phyloP scores from a whole-genome alignment of 1,140 invertebrate genomes.

The Lordiphosa mommai region DNA sequence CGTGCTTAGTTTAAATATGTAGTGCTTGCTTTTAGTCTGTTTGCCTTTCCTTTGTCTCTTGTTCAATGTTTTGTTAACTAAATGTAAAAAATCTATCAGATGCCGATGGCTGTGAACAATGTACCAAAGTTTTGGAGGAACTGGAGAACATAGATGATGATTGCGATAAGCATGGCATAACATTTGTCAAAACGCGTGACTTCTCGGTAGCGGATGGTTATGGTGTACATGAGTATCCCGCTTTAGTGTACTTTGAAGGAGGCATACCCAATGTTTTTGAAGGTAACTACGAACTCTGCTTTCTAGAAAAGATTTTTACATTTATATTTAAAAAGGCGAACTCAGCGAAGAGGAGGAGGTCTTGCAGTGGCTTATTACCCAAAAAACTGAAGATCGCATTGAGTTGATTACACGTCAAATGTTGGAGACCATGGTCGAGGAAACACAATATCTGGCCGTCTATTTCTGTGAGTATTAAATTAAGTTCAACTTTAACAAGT shows the following conservation, averaged over 20 bases:
- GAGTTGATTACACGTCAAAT: slow-evolving; percentile 96
- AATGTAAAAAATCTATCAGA: slow-evolving; percentile 80
- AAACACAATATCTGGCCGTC: slow-evolving; percentile 94
- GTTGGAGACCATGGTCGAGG: slow-evolving; percentile 94
- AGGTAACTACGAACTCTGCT: too few relatives aligned
- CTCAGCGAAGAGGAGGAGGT: slow-evolving; percentile 95
- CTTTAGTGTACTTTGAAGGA: slow-evolving; percentile 94
- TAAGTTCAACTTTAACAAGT: background rate
- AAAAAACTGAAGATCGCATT: slow-evolving; percentile 95
- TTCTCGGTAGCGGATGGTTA: slow-evolving; percentile 90
- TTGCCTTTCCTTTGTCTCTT: slow-evolving; percentile 5
- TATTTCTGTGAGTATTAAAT: slow-evolving; percentile 90
- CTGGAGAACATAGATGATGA: slow-evolving; percentile 97
- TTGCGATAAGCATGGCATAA: slow-evolving; percentile 94
- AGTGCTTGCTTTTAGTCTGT: slow-evolving; percentile 69
- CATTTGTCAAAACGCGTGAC: slow-evolving; percentile 95
- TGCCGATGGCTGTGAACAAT: slow-evolving; percentile 91
- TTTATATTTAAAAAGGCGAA: too few relatives aligned
- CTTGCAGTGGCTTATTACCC: slow-evolving; percentile 94
- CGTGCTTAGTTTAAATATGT: slow-evolving; percentile 49
- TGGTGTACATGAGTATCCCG: slow-evolving; percentile 92
- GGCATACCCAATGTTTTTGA: slow-evolving; percentile 94
- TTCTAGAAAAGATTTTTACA: too few relatives aligned
- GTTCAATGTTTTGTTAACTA: slow-evolving; percentile 42
- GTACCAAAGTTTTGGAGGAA: slow-evolving; percentile 91